Base-by-base conservation (phyloP, 2,113 vertebrate species). In the Vombatus ursinus region DNA sequence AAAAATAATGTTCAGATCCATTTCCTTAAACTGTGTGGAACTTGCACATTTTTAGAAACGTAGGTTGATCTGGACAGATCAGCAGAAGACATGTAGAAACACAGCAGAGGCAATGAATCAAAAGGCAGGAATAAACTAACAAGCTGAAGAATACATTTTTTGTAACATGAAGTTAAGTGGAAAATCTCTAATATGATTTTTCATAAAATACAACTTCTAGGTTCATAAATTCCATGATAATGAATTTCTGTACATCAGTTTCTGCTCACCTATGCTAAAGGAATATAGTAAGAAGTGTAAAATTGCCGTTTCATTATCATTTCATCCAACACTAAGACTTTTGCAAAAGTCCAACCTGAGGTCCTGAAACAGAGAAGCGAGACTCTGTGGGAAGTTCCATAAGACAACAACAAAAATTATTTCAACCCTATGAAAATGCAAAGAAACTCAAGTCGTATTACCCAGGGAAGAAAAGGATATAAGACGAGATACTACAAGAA, bases 291-390 rank as follows among this genome's bases (percentile, higher is more conserved):
- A 77, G 61, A 77, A 84, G n/a, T 44, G n/a, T 44, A 84, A 84
- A 84, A 84, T 22, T 84, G 68, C 68, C n/a, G 1, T 44, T 44
- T 44, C 68, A 84, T 84, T 84, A n/a, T n/a, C 68, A 44, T 44
- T 84, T 84, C n/a, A 84, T 84, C 16, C 68, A n/a, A 84, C 68
- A 84, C 61, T 68, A 68, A 68, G 1, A 16, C 28, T 37, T 54
- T 68, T 84, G 16, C n/a, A 84, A 84, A 84, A 23, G 14, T 37
- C 50, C 31, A 95, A 26, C 84, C 52, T 49, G n/a, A 95, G 57
- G 49, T 96, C 96, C 25, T 92, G 52, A 92, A 89, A 96, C 52
- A 53, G 94, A 50, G 37, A 95, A 93, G 49, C 49, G 92, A 52
- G 50, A 93, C 53, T 8, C 94, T 90, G 89, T 44, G n/a, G 95